phyloP scores from a whole-genome alignment of 2,113 vertebrate genomes.

The Hucho hucho region DNA sequence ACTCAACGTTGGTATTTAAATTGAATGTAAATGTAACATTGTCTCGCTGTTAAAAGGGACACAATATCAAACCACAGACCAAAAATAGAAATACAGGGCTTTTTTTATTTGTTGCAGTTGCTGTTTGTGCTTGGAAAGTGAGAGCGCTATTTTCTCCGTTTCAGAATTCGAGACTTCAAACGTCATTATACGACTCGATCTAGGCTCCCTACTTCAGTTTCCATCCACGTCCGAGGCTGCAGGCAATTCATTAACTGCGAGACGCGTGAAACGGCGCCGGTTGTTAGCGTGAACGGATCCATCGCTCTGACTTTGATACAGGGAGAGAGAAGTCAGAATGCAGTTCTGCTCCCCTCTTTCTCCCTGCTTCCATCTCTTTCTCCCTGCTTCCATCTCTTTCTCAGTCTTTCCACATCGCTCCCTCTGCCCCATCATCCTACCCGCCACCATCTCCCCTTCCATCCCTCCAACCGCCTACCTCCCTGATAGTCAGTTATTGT shows the following conservation, averaged over 20 bases:
- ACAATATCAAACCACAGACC: neutral
- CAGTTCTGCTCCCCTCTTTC: neutral
- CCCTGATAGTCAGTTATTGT: constrained; percentile 39
- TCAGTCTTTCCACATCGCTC: neutral
- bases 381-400: constrained; percentile 1
- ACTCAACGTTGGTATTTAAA: neutral
- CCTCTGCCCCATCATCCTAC: neutral
- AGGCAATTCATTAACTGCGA: constrained; percentile 63
- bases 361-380: neutral
- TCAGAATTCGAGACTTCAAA: constrained; percentile 42
- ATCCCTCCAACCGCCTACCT: neutral
- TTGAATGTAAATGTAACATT: neutral
- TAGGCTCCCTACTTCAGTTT: constrained; percentile 44
- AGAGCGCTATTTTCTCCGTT: constrained; percentile 8
- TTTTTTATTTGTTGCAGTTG: neutral
- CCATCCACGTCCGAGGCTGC: constrained; percentile 48
- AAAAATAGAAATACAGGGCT: neutral
- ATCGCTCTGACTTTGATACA: neutral
- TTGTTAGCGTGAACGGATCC: constrained; percentile 20
- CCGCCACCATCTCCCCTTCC: too few species aligned
- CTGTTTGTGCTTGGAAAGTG: constrained; percentile 10
- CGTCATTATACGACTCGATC: constrained; percentile 43
- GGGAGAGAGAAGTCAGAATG: neutral
- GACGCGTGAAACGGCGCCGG: constrained; percentile 6
- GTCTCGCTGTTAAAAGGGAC: neutral